Conservation (phyloP, 2,888 invertebrate species). For the Thymelicus acteon region DNA sequence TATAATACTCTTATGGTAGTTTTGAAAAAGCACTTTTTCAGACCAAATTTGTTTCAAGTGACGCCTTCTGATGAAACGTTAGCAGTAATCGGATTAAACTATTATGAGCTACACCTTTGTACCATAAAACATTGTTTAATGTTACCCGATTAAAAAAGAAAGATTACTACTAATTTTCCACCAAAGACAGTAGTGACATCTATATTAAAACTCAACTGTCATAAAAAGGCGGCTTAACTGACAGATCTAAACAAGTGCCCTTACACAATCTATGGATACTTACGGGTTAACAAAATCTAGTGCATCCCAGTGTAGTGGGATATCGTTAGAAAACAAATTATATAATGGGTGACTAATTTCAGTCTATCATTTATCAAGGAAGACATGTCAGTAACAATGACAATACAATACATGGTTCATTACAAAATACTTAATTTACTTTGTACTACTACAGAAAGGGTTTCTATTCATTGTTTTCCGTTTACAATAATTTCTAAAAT, state of each 20-base stretch:
- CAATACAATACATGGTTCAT: slow-evolving; percentile 46
- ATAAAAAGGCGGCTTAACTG: slow-evolving; percentile 45
- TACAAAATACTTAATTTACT: slow-evolving; percentile 72
- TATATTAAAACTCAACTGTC: slow-evolving; percentile 34
- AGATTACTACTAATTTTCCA: slow-evolving; percentile 21
- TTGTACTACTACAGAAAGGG: slow-evolving; percentile 78
- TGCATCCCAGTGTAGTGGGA: slow-evolving; percentile 80
- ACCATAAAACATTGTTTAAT: slow-evolving; percentile 29
- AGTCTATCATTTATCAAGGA: slow-evolving; percentile 76
- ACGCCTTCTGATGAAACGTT: slow-evolving; percentile 27
- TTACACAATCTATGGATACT: slow-evolving; percentile 57
- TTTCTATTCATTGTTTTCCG: slow-evolving; percentile 55
- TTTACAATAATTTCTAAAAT: slow-evolving; percentile 58
- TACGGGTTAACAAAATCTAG: slow-evolving; percentile 65
- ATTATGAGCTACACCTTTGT: slow-evolving; percentile 23
- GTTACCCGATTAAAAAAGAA: slow-evolving; percentile 20
- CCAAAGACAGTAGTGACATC: slow-evolving; percentile 19
- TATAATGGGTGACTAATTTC: slow-evolving; percentile 66
- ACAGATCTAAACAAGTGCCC: slow-evolving; percentile 74
- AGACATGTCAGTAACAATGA: slow-evolving; percentile 62
- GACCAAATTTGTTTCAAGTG: slow-evolving; percentile 50
- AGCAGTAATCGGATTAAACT: slow-evolving; percentile 17
- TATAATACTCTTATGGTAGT: slow-evolving; percentile 49
- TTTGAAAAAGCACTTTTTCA: slow-evolving; percentile 74
- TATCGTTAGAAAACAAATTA: slow-evolving; percentile 46